Percentiles rank a stretch among this genome's conserved stretches.
Evolutionary conservation across 2,888 invertebrate genomes (phyloP).

Genomic region (Hydroisotoma schaefferi): DNA sequence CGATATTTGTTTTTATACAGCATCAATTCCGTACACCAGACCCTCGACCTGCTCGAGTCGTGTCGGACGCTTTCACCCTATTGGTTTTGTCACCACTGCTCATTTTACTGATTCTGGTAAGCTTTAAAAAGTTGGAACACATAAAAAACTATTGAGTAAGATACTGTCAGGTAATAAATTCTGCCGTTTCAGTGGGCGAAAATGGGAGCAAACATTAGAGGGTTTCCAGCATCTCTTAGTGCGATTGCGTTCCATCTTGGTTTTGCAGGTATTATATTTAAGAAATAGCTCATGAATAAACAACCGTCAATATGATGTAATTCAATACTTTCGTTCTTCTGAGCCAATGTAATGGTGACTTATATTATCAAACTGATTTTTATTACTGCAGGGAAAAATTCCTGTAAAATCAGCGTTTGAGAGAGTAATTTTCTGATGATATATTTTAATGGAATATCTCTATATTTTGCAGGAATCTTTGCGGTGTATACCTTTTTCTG

Average conservation of each 20-base stretch:
- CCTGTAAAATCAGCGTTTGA: not conserved
- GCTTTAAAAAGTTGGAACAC: conserved; percentile 39
- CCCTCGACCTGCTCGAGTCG: conserved; percentile 77
- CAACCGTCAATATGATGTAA: not conserved
- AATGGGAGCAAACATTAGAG: conserved; percentile 79
- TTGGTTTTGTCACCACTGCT: conserved; percentile 78
- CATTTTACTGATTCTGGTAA: conserved; percentile 69
- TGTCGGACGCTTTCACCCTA: conserved; percentile 87
- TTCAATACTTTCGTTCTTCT: conserved; percentile 47
- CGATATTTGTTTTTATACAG: conserved; percentile 51
- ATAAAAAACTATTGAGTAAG: not conserved
- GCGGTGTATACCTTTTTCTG: conserved; percentile 86
- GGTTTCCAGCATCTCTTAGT: conserved; percentile 72
- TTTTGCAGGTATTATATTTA: conserved; percentile 68
- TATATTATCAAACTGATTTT: conserved; percentile 18
- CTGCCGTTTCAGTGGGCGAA: conserved; percentile 65
- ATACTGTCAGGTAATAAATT: not conserved
- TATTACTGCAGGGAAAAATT: not conserved
- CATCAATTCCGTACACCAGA: conserved; percentile 92
- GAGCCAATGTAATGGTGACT: conserved; percentile 30
- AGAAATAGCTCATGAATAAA: conserved; percentile 1
- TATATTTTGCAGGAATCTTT: conserved; percentile 67
- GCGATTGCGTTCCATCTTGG: conserved; percentile 88
- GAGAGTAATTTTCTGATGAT: conserved; percentile 9
- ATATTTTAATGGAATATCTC: conserved; percentile 30